A percentile compares a stretch with the other conserved stretches of the same genome.
Conservation (phyloP, 2,113 vertebrate species). For the Laticauda laticaudata region DNA sequence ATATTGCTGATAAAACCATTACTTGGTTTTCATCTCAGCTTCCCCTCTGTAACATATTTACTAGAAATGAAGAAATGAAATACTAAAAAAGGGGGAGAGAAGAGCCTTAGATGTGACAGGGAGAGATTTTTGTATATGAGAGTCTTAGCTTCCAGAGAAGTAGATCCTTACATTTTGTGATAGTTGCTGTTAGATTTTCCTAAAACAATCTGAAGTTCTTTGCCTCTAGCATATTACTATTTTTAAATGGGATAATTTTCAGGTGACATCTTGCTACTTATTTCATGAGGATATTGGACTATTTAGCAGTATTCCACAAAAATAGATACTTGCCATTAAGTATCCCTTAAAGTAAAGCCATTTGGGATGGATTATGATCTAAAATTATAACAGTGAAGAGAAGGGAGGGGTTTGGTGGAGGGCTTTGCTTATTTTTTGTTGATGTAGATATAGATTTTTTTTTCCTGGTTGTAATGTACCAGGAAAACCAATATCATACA, state of each 20-base stretch:
- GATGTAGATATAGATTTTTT: not conserved
- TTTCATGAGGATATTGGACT: not conserved
- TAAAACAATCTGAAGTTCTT: not conserved
- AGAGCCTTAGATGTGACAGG: not conserved
- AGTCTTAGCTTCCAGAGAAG: not conserved
- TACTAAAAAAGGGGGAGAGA: not conserved
- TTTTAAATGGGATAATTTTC: not conserved
- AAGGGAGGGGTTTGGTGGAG: not conserved
- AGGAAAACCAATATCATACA: not conserved
- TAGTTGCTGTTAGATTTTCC: not conserved
- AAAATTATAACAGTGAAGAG: not conserved
- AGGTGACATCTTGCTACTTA: not conserved
- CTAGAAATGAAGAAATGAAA: not conserved
- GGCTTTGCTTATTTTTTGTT: not conserved
- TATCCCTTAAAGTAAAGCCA: not conserved
- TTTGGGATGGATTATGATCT: not conserved
- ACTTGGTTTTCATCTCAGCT: not conserved
- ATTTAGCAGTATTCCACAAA: not conserved
- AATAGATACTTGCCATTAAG: not conserved
- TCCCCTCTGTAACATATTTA: not conserved
- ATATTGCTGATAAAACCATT: not conserved
- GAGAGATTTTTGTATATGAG: not conserved
- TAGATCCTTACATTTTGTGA: not conserved
- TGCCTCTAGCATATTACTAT: not conserved
- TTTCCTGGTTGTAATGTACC: not conserved